Percentiles rank a stretch among this genome's conserved stretches.
These are phyloP conservation scores for Luehdorfia chinensis DNA, from an alignment of 1,140 invertebrate species.

Conservation along the genomic window DNA sequence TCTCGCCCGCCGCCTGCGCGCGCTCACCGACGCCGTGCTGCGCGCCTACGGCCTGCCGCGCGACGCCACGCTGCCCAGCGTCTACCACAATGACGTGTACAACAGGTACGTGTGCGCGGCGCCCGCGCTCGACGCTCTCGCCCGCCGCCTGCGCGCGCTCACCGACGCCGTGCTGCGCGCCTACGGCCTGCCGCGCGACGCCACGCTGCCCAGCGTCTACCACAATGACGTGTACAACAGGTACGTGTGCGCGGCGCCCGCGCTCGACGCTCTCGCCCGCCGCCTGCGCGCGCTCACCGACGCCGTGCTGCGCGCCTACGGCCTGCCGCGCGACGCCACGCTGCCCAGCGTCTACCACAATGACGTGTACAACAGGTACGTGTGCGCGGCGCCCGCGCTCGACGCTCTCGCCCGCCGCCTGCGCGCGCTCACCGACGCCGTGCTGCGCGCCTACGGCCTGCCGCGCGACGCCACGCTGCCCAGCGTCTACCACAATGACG, in stretches of 20 bases:
- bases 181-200: constrained; percentile 86
- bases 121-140: constrained; percentile 83
- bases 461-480: no score
- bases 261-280: constrained; percentile 82
- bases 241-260: constrained; percentile 80
- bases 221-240: constrained; percentile 84
- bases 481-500: no score
- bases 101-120: constrained; percentile 79
- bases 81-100: constrained; percentile 86
- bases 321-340: constrained; percentile 85
- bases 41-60: constrained; percentile 85
- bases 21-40: constrained; percentile 83
- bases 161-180: constrained; percentile 84
- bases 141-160: constrained; percentile 82
- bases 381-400: no score
- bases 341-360: constrained; percentile 87
- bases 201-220: constrained; percentile 86
- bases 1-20: constrained; percentile 82
- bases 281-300: constrained; percentile 84
- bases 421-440: no score
- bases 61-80: constrained; percentile 85
- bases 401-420: no score
- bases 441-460: no score
- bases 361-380: constrained; percentile 81
- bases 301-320: constrained; percentile 84